Evolutionary conservation across 2,888 invertebrate species (phyloP), one percentile per base, ranked within the genome.

Genomic region (Ceraclea dissimilis): DNA sequence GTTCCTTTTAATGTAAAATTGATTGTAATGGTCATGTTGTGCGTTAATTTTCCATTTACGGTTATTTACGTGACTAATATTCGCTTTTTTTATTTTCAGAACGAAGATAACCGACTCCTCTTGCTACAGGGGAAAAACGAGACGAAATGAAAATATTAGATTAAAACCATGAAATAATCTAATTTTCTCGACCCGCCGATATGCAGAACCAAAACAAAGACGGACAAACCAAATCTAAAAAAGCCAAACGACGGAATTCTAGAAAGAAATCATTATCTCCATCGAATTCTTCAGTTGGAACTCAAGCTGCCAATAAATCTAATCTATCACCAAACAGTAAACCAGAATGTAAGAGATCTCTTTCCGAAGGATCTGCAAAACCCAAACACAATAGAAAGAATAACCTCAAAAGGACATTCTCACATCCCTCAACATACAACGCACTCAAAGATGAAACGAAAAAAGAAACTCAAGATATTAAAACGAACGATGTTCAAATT

Each of bases 241-340:
- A 77, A 57, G 71, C 69, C 65, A 78, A 76, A 65, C 67, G 78
- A 59, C 70, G 78, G 46, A 75, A 76, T 66, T 76, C 76, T 8
- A 71, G 78, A 67, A 78, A 78, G 66, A 78, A 78, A 63, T 78
- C 78, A 16, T 67, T 78, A 57, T 78, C 78, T 5, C 78, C 78
- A 39, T 61, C 62, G 2, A 62, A 56, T 48, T 61, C 60, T 6
- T 54, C 49, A 31, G 59, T 61, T 6, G 31, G 54, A 4, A 56
- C 56, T 44, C 57, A 54, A 33, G 26, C 49, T 21, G 44, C 48
- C 16, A 49, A 50, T 17, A 76, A 76, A 16, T 75, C 75, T 63
- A 66, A 76, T 56, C 71, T 74, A 61, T 63, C 68, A 13, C 69
- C 72, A 49, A 58, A 64, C 48, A 75, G 74, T 65, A 64, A 71